Conservation (phyloP, 2,888 invertebrate species). For the Miltochrista miniata region DNA sequence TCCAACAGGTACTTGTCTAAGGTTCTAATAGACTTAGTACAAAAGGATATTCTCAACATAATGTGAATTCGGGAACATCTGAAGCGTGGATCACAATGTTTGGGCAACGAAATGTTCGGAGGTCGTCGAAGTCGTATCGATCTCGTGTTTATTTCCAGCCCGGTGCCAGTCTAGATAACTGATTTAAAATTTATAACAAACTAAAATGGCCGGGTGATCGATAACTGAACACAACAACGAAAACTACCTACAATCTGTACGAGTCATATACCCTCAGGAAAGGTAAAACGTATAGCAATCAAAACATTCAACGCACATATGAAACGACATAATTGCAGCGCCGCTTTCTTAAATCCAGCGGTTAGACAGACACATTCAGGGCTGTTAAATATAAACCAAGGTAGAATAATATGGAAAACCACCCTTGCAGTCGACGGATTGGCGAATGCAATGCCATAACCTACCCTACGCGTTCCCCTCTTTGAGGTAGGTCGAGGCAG, state of each 20-base stretch:
- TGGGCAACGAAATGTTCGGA: slow-evolving; percentile 40
- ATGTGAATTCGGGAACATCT: neutral
- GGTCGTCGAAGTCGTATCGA: slow-evolving; percentile 59
- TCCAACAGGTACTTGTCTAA: slow-evolving; percentile 34
- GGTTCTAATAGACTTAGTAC: slow-evolving; percentile 32
- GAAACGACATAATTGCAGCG: slow-evolving; percentile 68
- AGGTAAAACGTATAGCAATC: slow-evolving; percentile 28
- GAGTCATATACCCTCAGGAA: neutral
- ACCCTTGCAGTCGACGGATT: slow-evolving; percentile 72
- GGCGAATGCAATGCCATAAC: slow-evolving; percentile 78
- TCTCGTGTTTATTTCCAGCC: slow-evolving; percentile 68
- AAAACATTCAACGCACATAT: slow-evolving; percentile 40
- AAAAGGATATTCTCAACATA: neutral
- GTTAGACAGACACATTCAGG: slow-evolving; percentile 71
- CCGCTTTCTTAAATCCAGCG: slow-evolving; percentile 71
- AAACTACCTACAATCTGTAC: slow-evolving; percentile 7
- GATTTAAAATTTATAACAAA: slow-evolving; percentile 68
- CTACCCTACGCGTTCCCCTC: slow-evolving; percentile 77
- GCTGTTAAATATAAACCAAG: slow-evolving; percentile 57
- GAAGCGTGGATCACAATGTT: slow-evolving; percentile 13
- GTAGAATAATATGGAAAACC: slow-evolving; percentile 75
- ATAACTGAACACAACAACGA: slow-evolving; percentile 33
- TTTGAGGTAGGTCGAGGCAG: slow-evolving; percentile 71
- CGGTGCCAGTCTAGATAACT: slow-evolving; percentile 54
- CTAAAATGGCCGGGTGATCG: slow-evolving; percentile 48